Evolutionary conservation across 2,797 vertebrate genomes (phyloP).

Genomic region (Molothrus aeneus): DNA sequence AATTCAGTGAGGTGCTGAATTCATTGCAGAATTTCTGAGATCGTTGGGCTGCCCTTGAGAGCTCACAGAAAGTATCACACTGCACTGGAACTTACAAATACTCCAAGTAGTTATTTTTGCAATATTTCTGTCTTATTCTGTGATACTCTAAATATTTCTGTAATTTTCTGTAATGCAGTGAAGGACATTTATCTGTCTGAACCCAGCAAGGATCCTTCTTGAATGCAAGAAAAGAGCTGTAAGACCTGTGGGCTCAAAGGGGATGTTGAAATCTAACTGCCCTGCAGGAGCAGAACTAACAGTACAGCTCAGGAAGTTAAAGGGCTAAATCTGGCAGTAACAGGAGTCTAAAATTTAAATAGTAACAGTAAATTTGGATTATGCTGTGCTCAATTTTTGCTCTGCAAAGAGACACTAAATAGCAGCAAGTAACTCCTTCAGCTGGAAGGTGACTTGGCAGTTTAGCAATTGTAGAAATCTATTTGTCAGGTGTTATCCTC

Average conservation of each 20-base stretch:
- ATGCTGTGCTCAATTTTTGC: background rate
- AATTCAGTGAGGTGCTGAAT: background rate
- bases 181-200: background rate
- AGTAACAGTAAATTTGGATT: background rate
- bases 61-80: background rate
- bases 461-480: background rate
- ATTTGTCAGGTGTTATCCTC: background rate
- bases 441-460: constrained; percentile 43
- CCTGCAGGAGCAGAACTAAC: background rate
- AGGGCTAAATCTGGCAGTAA: background rate
- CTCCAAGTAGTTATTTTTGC: background rate
- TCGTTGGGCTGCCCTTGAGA: accelerated
- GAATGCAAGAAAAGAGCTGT: background rate
- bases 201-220: background rate
- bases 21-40: background rate
- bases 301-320: background rate
- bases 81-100: background rate
- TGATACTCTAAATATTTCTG: background rate
- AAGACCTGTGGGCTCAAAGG: background rate
- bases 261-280: background rate
- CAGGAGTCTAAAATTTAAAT: background rate
- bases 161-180: background rate
- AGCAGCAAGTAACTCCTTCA: background rate
- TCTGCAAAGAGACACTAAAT: background rate
- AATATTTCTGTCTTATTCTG: background rate